phyloP scores from a whole-genome alignment of 2,113 vertebrate species.

The Pygoscelis adeliae region DNA sequence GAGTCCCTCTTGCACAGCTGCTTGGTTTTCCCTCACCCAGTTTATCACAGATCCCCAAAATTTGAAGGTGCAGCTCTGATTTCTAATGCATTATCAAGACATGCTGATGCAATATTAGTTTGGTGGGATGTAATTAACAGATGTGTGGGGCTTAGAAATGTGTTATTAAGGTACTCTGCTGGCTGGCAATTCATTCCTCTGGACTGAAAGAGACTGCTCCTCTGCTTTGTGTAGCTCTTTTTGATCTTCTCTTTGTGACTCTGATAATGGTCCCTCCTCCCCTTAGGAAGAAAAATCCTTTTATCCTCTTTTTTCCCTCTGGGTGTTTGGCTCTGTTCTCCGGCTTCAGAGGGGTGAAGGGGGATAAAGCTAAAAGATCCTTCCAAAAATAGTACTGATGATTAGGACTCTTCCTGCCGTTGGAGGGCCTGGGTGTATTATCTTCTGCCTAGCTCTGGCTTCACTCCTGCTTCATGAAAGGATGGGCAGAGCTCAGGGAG shows the following conservation, averaged over 20 bases:
- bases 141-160: neutral
- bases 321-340: conserved; percentile 30
- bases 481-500: neutral
- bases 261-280: neutral
- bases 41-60: neutral
- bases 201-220: neutral
- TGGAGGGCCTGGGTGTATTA: neutral
- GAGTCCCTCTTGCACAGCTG: neutral
- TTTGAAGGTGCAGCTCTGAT: neutral
- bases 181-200: neutral
- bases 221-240: conserved; percentile 34
- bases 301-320: conserved; percentile 44
- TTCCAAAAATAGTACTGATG: conserved; percentile 32
- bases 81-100: neutral
- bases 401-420: neutral
- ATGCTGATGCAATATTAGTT: neutral
- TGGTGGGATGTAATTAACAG: neutral
- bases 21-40: neutral
- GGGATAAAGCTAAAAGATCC: neutral
- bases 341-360: neutral
- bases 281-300: conserved; percentile 33
- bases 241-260: conserved; percentile 35
- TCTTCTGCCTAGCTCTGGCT: neutral
- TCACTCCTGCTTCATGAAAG: neutral
- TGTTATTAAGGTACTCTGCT: neutral